Evolutionary conservation across 2,888 invertebrate genomes (phyloP).

Genomic region (Xanthia icteritia): DNA sequence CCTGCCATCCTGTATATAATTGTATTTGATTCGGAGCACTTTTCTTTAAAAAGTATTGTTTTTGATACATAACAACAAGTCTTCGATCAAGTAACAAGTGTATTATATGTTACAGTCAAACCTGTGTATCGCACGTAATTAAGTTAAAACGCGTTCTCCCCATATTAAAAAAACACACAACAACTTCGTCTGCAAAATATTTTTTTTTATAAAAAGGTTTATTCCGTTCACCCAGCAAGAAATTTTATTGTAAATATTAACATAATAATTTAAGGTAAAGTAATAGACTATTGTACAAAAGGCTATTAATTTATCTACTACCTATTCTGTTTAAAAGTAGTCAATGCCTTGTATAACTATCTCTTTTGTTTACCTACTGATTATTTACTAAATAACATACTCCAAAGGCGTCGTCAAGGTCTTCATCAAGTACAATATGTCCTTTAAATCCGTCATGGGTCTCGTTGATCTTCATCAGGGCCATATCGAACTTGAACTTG

Average conservation of each 20-base stretch:
- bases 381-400: constrained; percentile 14
- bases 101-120: too few relatives aligned
- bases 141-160: background rate
- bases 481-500: constrained; percentile 62
- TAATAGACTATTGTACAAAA: background rate
- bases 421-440: constrained; percentile 64
- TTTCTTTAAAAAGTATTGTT: background rate
- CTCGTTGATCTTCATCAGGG: constrained; percentile 75
- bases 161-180: background rate
- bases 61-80: background rate
- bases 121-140: background rate
- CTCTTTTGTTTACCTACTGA: too few relatives aligned
- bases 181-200: background rate
- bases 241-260: background rate
- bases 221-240: background rate
- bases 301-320: background rate
- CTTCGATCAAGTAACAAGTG: background rate
- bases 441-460: constrained; percentile 77
- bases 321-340: too few relatives aligned
- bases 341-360: background rate
- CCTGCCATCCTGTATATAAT: too few relatives aligned
- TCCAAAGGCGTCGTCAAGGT: constrained; percentile 31
- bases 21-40: background rate
- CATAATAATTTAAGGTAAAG: too few relatives aligned
- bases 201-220: background rate